Evolutionary conservation across 2,113 vertebrate genomes (phyloP).

Genomic region (Anseranas semipalmata): DNA sequence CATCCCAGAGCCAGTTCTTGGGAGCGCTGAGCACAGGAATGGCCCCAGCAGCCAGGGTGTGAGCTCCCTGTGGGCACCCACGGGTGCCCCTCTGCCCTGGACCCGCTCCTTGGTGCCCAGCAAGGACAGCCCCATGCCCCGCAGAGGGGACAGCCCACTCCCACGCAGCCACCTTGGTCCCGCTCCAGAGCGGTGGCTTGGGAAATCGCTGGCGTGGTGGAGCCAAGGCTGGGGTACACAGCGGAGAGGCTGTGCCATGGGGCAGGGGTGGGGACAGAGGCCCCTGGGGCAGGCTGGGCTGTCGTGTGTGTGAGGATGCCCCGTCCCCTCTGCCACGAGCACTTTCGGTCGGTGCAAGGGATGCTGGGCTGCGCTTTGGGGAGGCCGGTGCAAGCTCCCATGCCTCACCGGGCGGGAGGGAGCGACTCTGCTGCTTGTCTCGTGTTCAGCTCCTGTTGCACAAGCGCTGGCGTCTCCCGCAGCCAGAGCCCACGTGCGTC

Average conservation of each 20-base stretch:
- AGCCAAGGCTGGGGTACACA: fast-evolving
- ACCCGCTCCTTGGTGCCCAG: not conserved
- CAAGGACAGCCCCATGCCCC: fast-evolving
- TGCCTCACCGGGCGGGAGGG: not conserved
- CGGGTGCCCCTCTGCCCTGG: not conserved
- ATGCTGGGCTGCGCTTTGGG: not conserved
- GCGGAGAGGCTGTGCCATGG: not conserved
- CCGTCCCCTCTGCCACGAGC: too few relatives aligned
- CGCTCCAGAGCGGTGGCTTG: not conserved
- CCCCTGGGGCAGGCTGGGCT: not conserved
- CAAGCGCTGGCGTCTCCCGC: not conserved
- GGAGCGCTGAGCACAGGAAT: fast-evolving
- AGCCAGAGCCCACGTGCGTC: not conserved
- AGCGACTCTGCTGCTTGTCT: not conserved
- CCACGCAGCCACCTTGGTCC: not conserved
- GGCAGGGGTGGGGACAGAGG: not conserved
- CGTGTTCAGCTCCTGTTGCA: not conserved
- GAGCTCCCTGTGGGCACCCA: not conserved
- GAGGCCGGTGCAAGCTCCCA: not conserved
- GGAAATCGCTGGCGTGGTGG: not conserved
- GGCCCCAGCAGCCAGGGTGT: fast-evolving
- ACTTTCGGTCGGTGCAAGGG: not conserved
- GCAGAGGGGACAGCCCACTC: not conserved
- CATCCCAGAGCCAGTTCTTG: not conserved
- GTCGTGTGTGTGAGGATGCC: not conserved